Percentiles rank a stretch among this genome's conserved stretches.
phyloP scores from a whole-genome alignment of 2,113 vertebrate species.

The Anhinga anhinga region DNA sequence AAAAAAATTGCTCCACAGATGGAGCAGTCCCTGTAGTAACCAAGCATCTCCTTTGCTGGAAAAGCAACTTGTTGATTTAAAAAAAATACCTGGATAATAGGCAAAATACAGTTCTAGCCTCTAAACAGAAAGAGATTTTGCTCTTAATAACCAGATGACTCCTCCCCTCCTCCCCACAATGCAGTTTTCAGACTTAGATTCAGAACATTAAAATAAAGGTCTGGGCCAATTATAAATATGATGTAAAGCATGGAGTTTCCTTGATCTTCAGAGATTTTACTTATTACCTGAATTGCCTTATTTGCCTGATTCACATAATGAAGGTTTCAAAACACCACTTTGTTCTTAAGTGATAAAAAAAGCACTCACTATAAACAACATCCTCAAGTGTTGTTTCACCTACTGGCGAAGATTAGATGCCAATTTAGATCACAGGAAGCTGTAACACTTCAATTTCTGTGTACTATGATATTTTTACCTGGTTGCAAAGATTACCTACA shows the following conservation, averaged over 20 bases:
- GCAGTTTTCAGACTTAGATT: neutral
- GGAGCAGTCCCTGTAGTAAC: neutral
- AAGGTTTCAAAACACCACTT: slow-evolving; percentile 39
- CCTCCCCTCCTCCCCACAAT: neutral
- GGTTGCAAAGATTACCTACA: slow-evolving; percentile 45
- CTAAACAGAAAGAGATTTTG: neutral
- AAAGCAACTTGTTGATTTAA: neutral
- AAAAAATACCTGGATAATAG: neutral
- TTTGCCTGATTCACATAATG: slow-evolving; percentile 13
- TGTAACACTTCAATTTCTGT: slow-evolving; percentile 39
- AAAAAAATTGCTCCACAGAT: neutral
- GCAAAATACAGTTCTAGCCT: neutral
- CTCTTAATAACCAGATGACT: neutral
- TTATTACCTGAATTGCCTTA: slow-evolving; percentile 5
- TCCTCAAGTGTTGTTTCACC: slow-evolving; percentile 6
- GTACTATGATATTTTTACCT: slow-evolving; percentile 5
- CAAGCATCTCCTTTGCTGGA: neutral
- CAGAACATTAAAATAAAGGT: neutral
- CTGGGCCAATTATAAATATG: neutral
- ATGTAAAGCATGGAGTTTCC: neutral
- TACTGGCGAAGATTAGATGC: slow-evolving; percentile 46
- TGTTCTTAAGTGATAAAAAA: slow-evolving; percentile 43
- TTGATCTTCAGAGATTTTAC: neutral
- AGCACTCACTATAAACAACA: slow-evolving; percentile 35
- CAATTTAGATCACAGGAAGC: slow-evolving; percentile 57